Percentiles rank a stretch among this genome's conserved stretches.
Conservation (phyloP, 2,888 invertebrate genomes). For the Branchipolynoe longqiensis region DNA sequence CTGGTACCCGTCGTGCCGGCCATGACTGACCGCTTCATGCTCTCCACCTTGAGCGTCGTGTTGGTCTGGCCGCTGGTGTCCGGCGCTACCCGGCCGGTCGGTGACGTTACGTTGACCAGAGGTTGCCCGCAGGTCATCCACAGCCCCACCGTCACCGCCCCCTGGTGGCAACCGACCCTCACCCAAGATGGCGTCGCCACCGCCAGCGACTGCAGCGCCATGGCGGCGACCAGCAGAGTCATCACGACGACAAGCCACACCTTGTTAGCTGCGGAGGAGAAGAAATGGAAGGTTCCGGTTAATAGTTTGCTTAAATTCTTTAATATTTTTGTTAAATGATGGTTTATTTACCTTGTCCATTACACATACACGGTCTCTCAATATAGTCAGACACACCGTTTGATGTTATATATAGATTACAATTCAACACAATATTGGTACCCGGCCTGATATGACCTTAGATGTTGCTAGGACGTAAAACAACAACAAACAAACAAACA, state of each 20-base stretch:
- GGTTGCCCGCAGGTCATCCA: slow-evolving; percentile 37
- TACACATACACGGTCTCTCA: no score
- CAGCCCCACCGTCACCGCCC: slow-evolving; percentile 35
- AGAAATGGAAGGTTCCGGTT: background rate
- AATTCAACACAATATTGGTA: no score
- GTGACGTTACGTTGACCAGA: slow-evolving; percentile 11
- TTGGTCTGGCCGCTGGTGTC: background rate
- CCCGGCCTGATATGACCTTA: no score
- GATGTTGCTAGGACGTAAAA: no score
- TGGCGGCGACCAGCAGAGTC: slow-evolving; percentile 21
- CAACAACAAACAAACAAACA: no score
- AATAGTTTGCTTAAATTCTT: no score
- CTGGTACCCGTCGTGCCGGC: slow-evolving; percentile 3
- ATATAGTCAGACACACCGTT: no score
- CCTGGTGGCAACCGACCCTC: slow-evolving; percentile 22
- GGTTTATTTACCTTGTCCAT: no score
- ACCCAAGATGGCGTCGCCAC: slow-evolving; percentile 32
- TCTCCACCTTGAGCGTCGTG: slow-evolving; percentile 16
- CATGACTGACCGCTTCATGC: slow-evolving; percentile 32
- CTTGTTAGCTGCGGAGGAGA: slow-evolving; percentile 22
- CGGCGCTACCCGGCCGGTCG: background rate
- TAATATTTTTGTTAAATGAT: no score
- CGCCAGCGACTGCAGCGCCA: slow-evolving; percentile 50
- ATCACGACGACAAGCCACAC: slow-evolving; percentile 43
- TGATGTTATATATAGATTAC: no score